Percentiles rank a stretch among this genome's conserved stretches.
Evolutionary conservation across 2,797 vertebrate species (phyloP).

Genomic region (Bufotes viridis): DNA sequence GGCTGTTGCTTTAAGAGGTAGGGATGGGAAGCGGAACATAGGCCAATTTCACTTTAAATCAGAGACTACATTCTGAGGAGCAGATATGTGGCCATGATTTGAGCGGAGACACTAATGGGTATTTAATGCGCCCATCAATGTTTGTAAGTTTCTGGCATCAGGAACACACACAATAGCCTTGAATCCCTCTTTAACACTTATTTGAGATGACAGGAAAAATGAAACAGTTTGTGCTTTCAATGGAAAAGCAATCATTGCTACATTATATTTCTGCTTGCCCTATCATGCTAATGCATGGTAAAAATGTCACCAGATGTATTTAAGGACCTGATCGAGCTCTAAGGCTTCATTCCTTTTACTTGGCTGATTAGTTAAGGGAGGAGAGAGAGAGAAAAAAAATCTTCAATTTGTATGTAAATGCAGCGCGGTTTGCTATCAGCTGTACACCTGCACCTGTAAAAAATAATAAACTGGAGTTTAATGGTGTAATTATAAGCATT

Average conservation of each 20-base stretch:
- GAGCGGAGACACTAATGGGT: conserved; percentile 98
- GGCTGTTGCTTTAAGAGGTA: conserved; percentile 64
- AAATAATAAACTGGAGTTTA: conserved; percentile 99
- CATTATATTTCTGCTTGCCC: conserved; percentile 99
- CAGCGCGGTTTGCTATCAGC: conserved; percentile 96
- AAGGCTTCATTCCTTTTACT: conserved; percentile 98
- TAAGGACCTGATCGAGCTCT: conserved; percentile 99
- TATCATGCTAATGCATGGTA: conserved; percentile 99
- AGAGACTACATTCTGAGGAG: conserved; percentile 97
- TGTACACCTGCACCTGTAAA: conserved; percentile 96
- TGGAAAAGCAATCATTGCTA: conserved; percentile 99
- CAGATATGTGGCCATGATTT: conserved; percentile 93
- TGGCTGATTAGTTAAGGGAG: conserved; percentile 93
- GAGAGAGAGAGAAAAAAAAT: conserved; percentile 79
- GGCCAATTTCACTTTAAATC: conserved; percentile 99
- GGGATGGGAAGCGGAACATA: conserved; percentile 77
- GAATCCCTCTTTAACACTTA: conserved; percentile 99
- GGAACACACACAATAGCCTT: conserved; percentile 97
- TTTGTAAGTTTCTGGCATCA: conserved; percentile 98
- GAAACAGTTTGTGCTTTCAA: conserved; percentile 99
- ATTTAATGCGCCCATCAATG: conserved; percentile 99
- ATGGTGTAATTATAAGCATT: conserved; percentile 99
- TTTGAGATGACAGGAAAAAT: conserved; percentile 99
- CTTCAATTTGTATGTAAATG: conserved; percentile 99
- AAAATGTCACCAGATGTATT: conserved; percentile 99